A percentile compares a stretch with the other conserved stretches of the same genome.
Conservation (phyloP, 2,797 vertebrate species). For the Alcedo quadribrachys region DNA sequence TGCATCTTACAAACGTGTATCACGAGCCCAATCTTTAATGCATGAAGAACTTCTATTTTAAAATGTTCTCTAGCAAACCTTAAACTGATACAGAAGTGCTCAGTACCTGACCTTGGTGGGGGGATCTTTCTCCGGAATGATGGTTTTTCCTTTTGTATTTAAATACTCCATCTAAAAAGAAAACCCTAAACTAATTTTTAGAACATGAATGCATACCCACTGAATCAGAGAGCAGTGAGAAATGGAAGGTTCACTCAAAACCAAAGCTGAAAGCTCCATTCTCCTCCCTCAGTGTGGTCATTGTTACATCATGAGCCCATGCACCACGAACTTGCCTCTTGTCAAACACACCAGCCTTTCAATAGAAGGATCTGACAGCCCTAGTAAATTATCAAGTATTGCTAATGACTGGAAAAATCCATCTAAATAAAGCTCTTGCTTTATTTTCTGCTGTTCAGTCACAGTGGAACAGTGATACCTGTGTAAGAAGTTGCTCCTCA, state of each 20-base stretch:
- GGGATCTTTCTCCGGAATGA: neutral
- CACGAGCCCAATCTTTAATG: neutral
- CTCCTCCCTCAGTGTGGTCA: neutral
- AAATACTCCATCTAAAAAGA: neutral
- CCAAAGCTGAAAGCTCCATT: neutral
- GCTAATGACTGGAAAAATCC: neutral
- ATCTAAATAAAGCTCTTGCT: neutral
- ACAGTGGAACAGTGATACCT: slow-evolving; percentile 78
- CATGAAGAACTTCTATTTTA: neutral
- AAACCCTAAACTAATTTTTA: neutral
- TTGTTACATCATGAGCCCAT: neutral
- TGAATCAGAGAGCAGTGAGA: neutral
- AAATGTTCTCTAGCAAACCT: neutral
- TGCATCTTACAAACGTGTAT: neutral
- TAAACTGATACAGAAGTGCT: neutral
- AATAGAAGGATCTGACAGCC: neutral
- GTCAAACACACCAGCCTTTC: neutral
- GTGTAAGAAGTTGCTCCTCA: slow-evolving; percentile 87
- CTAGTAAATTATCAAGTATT: neutral
- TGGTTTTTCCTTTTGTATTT: neutral
- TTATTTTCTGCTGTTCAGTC: neutral
- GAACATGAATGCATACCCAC: neutral
- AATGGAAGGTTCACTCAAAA: neutral
- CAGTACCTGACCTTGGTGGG: neutral
- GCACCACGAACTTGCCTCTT: neutral